A percentile compares a stretch with the other conserved stretches of the same genome.
Evolutionary conservation across 2,113 vertebrate species (phyloP).

Genomic region (Trogon surrucura): DNA sequence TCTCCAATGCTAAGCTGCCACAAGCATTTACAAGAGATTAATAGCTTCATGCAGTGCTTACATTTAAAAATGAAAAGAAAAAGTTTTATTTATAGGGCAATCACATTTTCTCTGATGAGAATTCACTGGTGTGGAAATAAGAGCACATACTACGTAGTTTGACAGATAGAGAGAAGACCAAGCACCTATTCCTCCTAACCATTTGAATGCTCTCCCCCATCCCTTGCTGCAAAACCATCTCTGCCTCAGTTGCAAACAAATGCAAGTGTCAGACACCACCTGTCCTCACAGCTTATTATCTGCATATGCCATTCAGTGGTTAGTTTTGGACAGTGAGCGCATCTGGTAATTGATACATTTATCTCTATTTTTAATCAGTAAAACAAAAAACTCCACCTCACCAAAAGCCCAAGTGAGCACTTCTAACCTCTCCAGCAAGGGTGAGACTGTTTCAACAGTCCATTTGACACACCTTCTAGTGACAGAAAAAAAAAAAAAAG

Average conservation of each 20-base stretch:
- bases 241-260: neutral
- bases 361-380: neutral
- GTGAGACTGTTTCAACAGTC: neutral
- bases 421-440: neutral
- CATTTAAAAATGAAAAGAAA: constrained; percentile 9
- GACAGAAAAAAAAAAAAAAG: neutral
- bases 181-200: neutral
- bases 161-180: neutral
- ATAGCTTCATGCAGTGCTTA: constrained; percentile 24
- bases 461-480: neutral
- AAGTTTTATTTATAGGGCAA: constrained; percentile 38
- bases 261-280: neutral
- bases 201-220: neutral
- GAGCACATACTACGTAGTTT: neutral
- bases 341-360: neutral
- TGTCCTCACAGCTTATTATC: neutral
- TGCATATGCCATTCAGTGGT: neutral
- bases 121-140: neutral
- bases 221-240: neutral
- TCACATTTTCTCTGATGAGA: constrained; percentile 13
- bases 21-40: constrained; percentile 33
- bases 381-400: neutral
- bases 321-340: neutral
- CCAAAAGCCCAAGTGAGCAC: neutral
- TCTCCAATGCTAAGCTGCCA: constrained; percentile 17